These are phyloP conservation scores for Anoplolepis gracilipes DNA, from an alignment of 1,140 invertebrate species.

Conservation along the genomic window DNA sequence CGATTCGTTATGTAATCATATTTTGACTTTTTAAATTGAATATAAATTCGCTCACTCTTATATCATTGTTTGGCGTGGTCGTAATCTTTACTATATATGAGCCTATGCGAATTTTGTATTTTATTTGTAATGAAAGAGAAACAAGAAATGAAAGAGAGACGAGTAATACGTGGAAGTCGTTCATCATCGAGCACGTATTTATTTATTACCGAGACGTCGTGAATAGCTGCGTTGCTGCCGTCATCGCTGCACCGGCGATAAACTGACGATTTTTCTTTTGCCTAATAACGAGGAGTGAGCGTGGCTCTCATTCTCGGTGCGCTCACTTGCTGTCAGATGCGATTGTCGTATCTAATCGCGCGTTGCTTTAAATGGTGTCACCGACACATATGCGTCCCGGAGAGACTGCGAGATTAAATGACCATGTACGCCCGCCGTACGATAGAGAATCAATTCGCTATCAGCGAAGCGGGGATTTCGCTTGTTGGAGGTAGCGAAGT, in stretches of 20 bases:
- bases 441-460: constrained; percentile 46
- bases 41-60: too few species aligned
- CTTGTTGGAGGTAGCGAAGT: not conserved
- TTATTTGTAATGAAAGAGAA: constrained; percentile 21
- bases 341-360: constrained; percentile 57
- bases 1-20: too few species aligned
- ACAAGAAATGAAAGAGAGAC: constrained; percentile 52
- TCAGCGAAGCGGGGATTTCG: constrained; percentile 19
- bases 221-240: constrained; percentile 44
- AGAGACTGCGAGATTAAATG: constrained; percentile 31
- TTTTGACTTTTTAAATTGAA: too few species aligned
- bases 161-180: constrained; percentile 28
- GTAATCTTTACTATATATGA: too few species aligned
- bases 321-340: constrained; percentile 41
- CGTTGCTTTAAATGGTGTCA: constrained; percentile 44
- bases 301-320: not conserved
- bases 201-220: constrained; percentile 41
- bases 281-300: constrained; percentile 36
- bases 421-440: not conserved
- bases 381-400: constrained; percentile 12
- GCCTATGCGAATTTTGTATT: too few species aligned
- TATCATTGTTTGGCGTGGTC: too few species aligned
- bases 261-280: constrained; percentile 16
- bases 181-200: constrained; percentile 43
- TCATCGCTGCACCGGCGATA: constrained; percentile 54